Evolutionary conservation across 2,113 vertebrate species (phyloP).

Genomic region (Zeus faber): DNA sequence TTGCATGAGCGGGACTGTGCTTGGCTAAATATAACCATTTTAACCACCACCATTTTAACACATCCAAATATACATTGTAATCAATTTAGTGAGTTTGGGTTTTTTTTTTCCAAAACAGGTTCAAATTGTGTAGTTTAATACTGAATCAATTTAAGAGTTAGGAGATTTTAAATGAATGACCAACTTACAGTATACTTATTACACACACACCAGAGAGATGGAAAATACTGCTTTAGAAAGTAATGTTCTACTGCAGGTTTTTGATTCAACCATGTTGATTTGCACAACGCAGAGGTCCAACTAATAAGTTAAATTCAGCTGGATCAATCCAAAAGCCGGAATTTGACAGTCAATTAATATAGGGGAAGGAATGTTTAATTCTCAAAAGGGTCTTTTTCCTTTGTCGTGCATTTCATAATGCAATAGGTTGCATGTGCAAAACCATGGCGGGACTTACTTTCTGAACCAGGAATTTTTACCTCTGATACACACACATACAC

Average conservation of each 20-base stretch:
- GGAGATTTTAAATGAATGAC: no score
- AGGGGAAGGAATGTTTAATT: conserved; percentile 33
- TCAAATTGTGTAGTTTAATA: conserved; percentile 34
- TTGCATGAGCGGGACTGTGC: conserved; percentile 43
- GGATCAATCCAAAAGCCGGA: no score
- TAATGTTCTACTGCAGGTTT: no score
- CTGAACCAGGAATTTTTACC: no score
- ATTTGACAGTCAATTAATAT: conserved; percentile 41
- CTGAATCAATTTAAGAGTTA: not conserved
- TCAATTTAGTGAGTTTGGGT: not conserved
- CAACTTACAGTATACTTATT: no score
- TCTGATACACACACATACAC: no score
- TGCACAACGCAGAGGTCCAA: no score
- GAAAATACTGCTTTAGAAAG: no score
- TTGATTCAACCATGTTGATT: no score
- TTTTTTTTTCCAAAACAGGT: conserved; percentile 52
- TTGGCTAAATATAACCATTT: conserved; percentile 17
- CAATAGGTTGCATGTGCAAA: conserved; percentile 41
- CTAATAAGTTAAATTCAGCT: no score
- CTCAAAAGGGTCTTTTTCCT: conserved; percentile 25
- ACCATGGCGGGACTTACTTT: no score
- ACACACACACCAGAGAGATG: conserved; percentile 45
- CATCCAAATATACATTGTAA: conserved; percentile 44
- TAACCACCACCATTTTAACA: conserved; percentile 37
- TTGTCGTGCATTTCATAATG: conserved; percentile 37